Evolutionary conservation across 2,113 vertebrate genomes (phyloP), one percentile per base, ranked within the genome.

Genomic region (Piliocolobus tephrosceles): DNA sequence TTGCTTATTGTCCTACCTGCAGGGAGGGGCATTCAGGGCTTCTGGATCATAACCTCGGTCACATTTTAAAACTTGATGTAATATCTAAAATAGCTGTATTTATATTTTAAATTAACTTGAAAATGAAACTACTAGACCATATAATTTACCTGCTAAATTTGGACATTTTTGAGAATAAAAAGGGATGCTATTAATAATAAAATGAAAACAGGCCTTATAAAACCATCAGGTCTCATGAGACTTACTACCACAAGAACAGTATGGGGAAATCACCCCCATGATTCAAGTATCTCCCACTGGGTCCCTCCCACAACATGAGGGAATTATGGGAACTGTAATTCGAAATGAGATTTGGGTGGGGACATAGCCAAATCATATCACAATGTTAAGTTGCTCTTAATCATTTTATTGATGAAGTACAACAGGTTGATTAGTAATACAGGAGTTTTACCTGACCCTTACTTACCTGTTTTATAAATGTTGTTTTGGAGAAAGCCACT

Each of bases 21-120:
- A 10, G 3, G 2, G 20, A 88, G 40, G n/a, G 7, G 38, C 1
- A 50, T 6, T 14, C 8, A n/a, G 2, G 3, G 6, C n/a, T 84
- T 95, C 50, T 90, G 45, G n/a, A 57, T 38, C 76, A 27, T 25
- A 55, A 45, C 30, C 25, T 68, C 22, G 6, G 18, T 61, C 13
- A 43, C 18, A 25, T 68, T 61, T 66, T 47, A 72, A 88, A 78
- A 73, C 32, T 83, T 61, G 22, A 75, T 8, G 11, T 80, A 22
- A 47, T 70, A n/a, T 90, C 84, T 57, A 45, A 95, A 91, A 66
- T 89, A 83, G 72, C 52, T 58, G 84, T 64, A n/a, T 78, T 92
- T 90, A 92, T 45, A 61, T 57, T 90, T 94, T 83, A 45, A 76
- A 81, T 81, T 40, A 61, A 30, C 45, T 86, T 92, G 32, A 45